Evolutionary conservation across 1,140 invertebrate species (phyloP), one percentile per base, ranked within the genome.

Genomic region (Polypedilum pembai): DNA sequence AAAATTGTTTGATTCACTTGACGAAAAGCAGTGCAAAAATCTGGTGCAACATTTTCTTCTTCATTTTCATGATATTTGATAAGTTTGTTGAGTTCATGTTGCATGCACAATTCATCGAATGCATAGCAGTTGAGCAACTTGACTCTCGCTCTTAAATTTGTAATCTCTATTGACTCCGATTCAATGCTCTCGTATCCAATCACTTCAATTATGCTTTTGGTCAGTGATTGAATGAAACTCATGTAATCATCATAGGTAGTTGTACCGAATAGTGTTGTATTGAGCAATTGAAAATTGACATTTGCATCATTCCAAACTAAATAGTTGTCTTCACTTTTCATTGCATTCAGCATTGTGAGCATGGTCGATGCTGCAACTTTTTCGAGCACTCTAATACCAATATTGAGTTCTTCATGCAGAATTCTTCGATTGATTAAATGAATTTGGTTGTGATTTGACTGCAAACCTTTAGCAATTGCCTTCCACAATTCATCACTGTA

Each of bases 381-480:
- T 4, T 56, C n/a, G 12, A 12, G 12, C 1, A 56, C 45, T 12
- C 3, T 56, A 4, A 56, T 56, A 1, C 45, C 45, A 56, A 56
- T 56, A 15, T 56, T 56, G 12, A 56, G n/a, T 56, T 56, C 45
- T 56, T 56, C 45, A 15, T 56, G 45, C 12, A 56, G 15, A 15
- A 56, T 56, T 56, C 90, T 12, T 77, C 90, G 83, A 80, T 91
- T 93, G 0, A 87, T 79, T 24, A 85, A 80, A 75, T 88, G 84
- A 66, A 93, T 90, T 24, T 76, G 77, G 0, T 76, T 78, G 73
- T 83, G 72, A 3, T 78, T 72, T 40, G 77, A 78, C 63, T 82
- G 81, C 12, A 87, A 78, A 74, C 82, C 82, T 40, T 75, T 75
- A 1, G 80, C 82, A 1, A 87, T 79, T 4, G 83, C 78, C 41